phyloP scores from a whole-genome alignment of 30 jellyfish, hydroid and myxozoan species.

The Aurelia aurita complex sp. Pacific region DNA sequence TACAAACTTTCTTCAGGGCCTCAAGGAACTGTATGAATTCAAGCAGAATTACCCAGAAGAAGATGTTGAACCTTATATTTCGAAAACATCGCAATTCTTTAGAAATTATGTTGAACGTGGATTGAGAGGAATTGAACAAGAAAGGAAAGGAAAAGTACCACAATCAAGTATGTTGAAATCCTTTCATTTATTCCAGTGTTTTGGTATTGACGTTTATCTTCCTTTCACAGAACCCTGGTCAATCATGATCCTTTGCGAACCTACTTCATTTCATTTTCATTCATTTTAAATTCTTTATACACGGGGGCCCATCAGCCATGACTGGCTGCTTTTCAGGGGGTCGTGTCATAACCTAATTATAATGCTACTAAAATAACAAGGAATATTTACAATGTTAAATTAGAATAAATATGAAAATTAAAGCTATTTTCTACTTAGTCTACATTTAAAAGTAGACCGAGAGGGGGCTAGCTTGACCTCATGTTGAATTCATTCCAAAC shows the following conservation, averaged over 20 bases:
- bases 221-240: not conserved
- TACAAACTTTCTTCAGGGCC: constrained; percentile 65
- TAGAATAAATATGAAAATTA: no score
- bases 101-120: constrained; percentile 93
- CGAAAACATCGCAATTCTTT: constrained; percentile 89
- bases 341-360: no score
- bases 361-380: no score
- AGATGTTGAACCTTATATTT: constrained; percentile 80
- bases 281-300: no score
- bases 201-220: not conserved
- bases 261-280: not conserved
- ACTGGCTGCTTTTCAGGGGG: no score
- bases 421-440: no score
- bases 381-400: no score
- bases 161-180: not conserved
- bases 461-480: no score
- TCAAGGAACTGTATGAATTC: constrained; percentile 84
- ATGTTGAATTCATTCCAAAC: no score
- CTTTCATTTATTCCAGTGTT: not conserved
- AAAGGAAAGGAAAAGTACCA: constrained; percentile 47
- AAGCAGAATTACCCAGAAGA: constrained; percentile 88
- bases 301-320: no score
- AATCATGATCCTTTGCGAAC: not conserved
- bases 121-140: constrained; percentile 71
- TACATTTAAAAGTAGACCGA: no score